phyloP scores from a whole-genome alignment of 2,888 invertebrate genomes.

The Neelides folsomi region DNA sequence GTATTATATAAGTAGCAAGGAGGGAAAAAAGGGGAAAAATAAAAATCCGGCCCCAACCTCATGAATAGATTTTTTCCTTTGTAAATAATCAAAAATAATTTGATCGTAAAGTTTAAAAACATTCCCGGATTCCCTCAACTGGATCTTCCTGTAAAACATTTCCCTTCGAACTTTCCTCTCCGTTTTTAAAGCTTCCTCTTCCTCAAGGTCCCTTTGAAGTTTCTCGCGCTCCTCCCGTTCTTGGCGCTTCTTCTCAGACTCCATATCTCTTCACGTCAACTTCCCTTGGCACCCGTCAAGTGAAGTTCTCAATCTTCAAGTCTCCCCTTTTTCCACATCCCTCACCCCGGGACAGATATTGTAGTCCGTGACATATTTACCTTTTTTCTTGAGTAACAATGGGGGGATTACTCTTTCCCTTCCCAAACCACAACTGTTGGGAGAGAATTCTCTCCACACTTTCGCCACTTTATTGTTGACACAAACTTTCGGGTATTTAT shows the following conservation, averaged over 20 bases:
- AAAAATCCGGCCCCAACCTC: slow-evolving; percentile 4
- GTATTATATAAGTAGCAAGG: neutral
- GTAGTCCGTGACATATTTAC: too few relatives aligned
- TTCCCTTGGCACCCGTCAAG: too few relatives aligned
- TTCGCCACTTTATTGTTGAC: too few relatives aligned
- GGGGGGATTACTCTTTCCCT: too few relatives aligned
- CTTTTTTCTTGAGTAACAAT: too few relatives aligned
- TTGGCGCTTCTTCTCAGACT: slow-evolving; percentile 7
- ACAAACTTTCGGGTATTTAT: too few relatives aligned
- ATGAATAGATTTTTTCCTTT: slow-evolving; percentile 6
- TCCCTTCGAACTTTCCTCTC: slow-evolving; percentile 9
- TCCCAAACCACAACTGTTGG: too few relatives aligned
- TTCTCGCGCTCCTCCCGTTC: slow-evolving; percentile 13
- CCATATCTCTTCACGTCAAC: slow-evolving; percentile 13
- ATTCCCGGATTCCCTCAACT: slow-evolving; percentile 17
- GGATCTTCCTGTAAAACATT: slow-evolving; percentile 15
- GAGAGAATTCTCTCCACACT: too few relatives aligned
- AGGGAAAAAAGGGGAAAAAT: neutral
- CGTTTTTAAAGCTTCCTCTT: slow-evolving; percentile 11
- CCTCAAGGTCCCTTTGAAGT: slow-evolving; percentile 13
- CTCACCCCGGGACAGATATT: too few relatives aligned
- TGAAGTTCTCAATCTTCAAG: too few relatives aligned
- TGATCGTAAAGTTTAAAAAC: slow-evolving; percentile 21
- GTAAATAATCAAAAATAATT: slow-evolving; percentile 16
- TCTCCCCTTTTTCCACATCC: too few relatives aligned